Evolutionary conservation across 2,797 vertebrate species (phyloP).

Genomic region (Gila robusta): DNA sequence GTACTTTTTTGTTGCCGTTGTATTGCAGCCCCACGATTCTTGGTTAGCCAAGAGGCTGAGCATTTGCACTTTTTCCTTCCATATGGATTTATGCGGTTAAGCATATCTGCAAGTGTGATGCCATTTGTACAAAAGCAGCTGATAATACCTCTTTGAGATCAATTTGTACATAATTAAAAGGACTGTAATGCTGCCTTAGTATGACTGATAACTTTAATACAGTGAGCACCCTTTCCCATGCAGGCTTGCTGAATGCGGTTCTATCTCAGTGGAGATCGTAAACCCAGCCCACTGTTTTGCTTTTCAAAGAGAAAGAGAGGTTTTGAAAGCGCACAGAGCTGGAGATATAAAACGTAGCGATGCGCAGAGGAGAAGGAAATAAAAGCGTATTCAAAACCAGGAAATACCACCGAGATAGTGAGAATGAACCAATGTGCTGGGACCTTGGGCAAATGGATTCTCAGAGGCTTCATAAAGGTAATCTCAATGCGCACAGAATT

Average conservation of each 20-base stretch:
- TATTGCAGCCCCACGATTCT: neutral
- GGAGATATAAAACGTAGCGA: slow-evolving; percentile 39
- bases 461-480: slow-evolving; percentile 50
- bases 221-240: slow-evolving; percentile 7
- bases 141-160: slow-evolving; percentile 31
- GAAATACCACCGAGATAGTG: slow-evolving; percentile 47
- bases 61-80: neutral
- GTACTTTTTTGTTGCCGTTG: neutral
- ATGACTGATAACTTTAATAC: slow-evolving; percentile 50
- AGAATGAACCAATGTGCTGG: slow-evolving; percentile 49
- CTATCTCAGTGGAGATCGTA: slow-evolving; percentile 20
- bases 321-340: slow-evolving; percentile 52
- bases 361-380: slow-evolving; percentile 47
- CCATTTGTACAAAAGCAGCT: slow-evolving; percentile 3
- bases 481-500: slow-evolving; percentile 45
- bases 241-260: slow-evolving; percentile 7
- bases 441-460: slow-evolving; percentile 48
- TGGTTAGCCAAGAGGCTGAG: neutral
- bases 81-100: slow-evolving; percentile 29
- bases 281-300: slow-evolving; percentile 43
- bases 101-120: slow-evolving; percentile 16
- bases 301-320: slow-evolving; percentile 46
- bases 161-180: slow-evolving; percentile 43
- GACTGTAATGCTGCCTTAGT: slow-evolving; percentile 23
- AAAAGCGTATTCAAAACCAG: slow-evolving; percentile 48